A percentile compares a stretch with the other conserved stretches of the same genome.
Conservation (phyloP, 1,140 invertebrate genomes). For the Eufriesea mexicana region DNA sequence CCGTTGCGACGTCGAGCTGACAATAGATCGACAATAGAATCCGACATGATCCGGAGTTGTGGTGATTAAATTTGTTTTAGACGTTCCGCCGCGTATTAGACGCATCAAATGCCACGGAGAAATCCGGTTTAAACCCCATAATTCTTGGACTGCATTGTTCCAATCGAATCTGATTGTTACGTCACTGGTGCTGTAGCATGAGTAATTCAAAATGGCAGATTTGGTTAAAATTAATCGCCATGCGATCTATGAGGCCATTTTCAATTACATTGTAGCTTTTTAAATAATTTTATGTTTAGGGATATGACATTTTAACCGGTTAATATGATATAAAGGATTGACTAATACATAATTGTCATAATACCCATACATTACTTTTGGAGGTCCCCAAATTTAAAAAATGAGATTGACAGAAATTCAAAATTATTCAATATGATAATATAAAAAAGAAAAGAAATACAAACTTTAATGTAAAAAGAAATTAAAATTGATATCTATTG, state of each 20-base stretch:
- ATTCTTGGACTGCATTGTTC: slow-evolving; percentile 10
- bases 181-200: not conserved
- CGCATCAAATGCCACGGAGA: not conserved
- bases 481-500: too few relatives aligned
- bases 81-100: not conserved
- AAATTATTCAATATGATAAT: too few relatives aligned
- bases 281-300: not conserved
- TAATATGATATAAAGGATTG: too few relatives aligned
- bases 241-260: not conserved
- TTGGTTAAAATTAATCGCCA: not conserved
- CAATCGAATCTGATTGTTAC: slow-evolving; percentile 9
- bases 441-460: too few relatives aligned
- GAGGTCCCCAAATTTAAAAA: too few relatives aligned
- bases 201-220: not conserved
- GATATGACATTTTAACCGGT: too few relatives aligned
- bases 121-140: slow-evolving; percentile 22
- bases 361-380: too few relatives aligned
- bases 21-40: slow-evolving; percentile 69
- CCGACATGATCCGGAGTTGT: slow-evolving; percentile 71
- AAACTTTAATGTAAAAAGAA: too few relatives aligned
- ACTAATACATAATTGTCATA: too few relatives aligned
- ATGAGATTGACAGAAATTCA: too few relatives aligned
- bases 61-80: slow-evolving; percentile 65
- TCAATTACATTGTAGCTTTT: too few relatives aligned
- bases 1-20: slow-evolving; percentile 42